Base-by-base conservation (phyloP, 1,140 invertebrate genomes). In the Macrobrachium rosenbergii region DNA sequence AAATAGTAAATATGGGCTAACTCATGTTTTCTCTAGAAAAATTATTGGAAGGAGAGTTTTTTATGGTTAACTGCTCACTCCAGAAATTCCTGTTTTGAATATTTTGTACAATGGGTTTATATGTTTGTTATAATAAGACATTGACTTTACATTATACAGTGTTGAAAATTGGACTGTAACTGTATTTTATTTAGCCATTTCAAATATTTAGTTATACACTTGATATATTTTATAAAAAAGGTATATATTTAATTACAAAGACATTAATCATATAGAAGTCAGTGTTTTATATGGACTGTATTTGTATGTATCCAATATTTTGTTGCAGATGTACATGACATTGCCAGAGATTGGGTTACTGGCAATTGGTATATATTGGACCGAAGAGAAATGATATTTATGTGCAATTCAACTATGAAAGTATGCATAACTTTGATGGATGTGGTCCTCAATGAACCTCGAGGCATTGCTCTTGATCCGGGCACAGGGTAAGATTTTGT, bases 301-400 rank as follows among this genome's bases (percentile, higher is more conserved):
- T 17, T 59, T n/a, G 16, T 43, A 12, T 52, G n/a, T 58, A 43
- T 43, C 62, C 62, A 87, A 79, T 78, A n/a, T 75, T 69, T 59
- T 58, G 14, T 60, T 80, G 81, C 90, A 95, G 94, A 94, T 82
- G 94, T 96, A 73, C 94, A 94, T 90, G 94, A 96, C 90, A 92
- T 98, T 75, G 94, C 95, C 5, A 92, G 96, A 85, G 97, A 98
- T 92, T 98, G 97, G 97, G 92, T 98, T 23, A 94, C 95, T 60
- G 93, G 94, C 87, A 97, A 96, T 91, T 95, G 97, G 94, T 98
- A 98, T 92, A 94, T 98, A 90, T 92, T 96, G 82, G 97, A 98
- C 92, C 94, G 95, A 92, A 92, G 93, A 90, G 92, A 94, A 91
- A 94, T 96, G 92, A 93, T 96, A 90, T 96, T 94, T 92, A 92